Conservation (phyloP, 2,888 invertebrate species). For the Leptothorax acervorum region DNA sequence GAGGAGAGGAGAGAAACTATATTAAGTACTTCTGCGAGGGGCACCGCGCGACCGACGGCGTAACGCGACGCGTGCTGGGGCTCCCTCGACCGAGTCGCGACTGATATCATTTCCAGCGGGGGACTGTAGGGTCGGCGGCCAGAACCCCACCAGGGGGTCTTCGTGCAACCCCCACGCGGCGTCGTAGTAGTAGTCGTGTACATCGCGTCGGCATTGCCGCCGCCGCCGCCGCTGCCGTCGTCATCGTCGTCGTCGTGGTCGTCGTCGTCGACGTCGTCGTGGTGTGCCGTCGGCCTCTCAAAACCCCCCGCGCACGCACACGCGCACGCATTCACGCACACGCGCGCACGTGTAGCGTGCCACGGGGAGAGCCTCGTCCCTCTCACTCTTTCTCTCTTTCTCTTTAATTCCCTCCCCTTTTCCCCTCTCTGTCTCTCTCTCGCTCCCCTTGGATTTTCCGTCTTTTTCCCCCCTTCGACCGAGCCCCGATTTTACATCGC, state of each 20-base stretch:
- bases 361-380: constrained; percentile 64
- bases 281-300: constrained; percentile 68
- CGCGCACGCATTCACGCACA: constrained; percentile 11
- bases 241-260: constrained; percentile 22
- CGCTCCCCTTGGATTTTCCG: constrained; percentile 33
- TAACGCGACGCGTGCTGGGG: constrained; percentile 69
- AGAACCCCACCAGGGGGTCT: constrained; percentile 84
- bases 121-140: constrained; percentile 80
- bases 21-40: constrained; percentile 63
- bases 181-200: constrained; percentile 73
- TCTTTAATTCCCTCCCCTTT: constrained; percentile 21
- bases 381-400: constrained; percentile 58
- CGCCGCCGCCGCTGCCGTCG: constrained; percentile 17
- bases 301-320: constrained; percentile 66
- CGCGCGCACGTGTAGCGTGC: constrained; percentile 42
- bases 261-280: constrained; percentile 45
- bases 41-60: constrained; percentile 59
- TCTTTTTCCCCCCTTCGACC: constrained; percentile 14
- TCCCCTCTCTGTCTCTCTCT: background rate
- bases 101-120: constrained; percentile 84
- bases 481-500: constrained; percentile 42
- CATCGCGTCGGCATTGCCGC: constrained; percentile 67
- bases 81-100: constrained; percentile 84
- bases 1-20: background rate
- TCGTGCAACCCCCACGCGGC: constrained; percentile 79